Evolutionary conservation across 2,888 invertebrate genomes (phyloP), one percentile per base, ranked within the genome.

Genomic region (Agrochola macilenta): DNA sequence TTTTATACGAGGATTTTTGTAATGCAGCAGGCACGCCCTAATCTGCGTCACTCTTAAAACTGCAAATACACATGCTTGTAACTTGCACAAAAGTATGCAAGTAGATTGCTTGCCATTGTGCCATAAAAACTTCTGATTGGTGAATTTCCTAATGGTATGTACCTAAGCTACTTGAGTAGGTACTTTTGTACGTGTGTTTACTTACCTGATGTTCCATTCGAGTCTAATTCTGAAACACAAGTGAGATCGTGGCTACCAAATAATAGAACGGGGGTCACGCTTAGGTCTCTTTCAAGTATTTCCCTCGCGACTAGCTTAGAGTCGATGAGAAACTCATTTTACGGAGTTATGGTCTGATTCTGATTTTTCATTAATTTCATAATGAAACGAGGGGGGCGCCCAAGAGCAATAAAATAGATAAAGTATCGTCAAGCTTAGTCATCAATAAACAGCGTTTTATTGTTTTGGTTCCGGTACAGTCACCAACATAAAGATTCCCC

Each of bases 361-460:
- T 14, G 43, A 43, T 60, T 4, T 14, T 43, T 35, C 5, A 58
- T 60, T 43, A 1, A 63, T 68, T 57, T 66, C 0, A 23, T 35
- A 26, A 61, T 57, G 66, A 82, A 58, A 26, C 11, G 26, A 49
- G 11, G 11, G 2, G 57, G 5, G 2, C 30, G n/a, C 14, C 39
- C 9, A 43, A 57, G n/a, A 30, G 49, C 46, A 57, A 83, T 79
- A 74, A 84, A 80, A 80, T 26, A 61, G 43, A 70, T 61, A 80
- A 84, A 35, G 30, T 17, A 69, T 58, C 39, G 5, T 35, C 58
- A 61, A 12, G 35, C 35, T 69, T 30, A 63, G 23, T 52, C 63
- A 60, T 69, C 57, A 84, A 81, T 74, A 81, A 69, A 74, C 63
- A 52, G 23, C 5, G 26, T 85, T 81, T 85, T 75, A 71, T 75